phyloP scores from a whole-genome alignment of 2,888 invertebrate genomes.

The Mythimna loreyi region DNA sequence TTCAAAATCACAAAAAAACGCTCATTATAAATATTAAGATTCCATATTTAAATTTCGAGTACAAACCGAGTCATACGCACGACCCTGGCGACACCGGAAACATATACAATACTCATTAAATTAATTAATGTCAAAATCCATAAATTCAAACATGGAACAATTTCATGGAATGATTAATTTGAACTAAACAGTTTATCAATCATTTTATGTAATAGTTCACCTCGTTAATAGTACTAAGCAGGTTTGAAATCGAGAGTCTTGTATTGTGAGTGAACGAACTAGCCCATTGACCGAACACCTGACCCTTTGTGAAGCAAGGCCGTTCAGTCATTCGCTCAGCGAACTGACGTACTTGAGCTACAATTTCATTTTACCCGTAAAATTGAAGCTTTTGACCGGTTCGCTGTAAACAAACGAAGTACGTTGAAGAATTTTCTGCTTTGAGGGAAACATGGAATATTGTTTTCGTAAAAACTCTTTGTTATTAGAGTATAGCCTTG shows the following conservation, averaged over 20 bases:
- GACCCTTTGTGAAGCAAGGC: constrained; percentile 83
- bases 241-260: constrained; percentile 80
- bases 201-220: constrained; percentile 12
- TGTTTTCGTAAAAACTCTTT: constrained; percentile 3
- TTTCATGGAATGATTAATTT: constrained; percentile 11
- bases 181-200: constrained; percentile 17
- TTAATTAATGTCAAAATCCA: constrained; percentile 51
- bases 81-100: constrained; percentile 50
- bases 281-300: constrained; percentile 83
- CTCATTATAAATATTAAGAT: constrained; percentile 30
- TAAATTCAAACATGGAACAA: constrained; percentile 22
- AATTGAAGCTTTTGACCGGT: constrained; percentile 24
- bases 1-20: constrained; percentile 17
- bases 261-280: constrained; percentile 69
- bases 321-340: constrained; percentile 71
- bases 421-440: background rate
- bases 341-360: constrained; percentile 34
- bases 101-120: constrained; percentile 22
- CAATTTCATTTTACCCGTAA: constrained; percentile 37
- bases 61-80: constrained; percentile 24
- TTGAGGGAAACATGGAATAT: background rate
- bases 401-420: constrained; percentile 33
- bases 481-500: background rate
- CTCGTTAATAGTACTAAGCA: constrained; percentile 46
- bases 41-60: constrained; percentile 5